Percentiles rank a stretch among this genome's conserved stretches.
phyloP scores from a whole-genome alignment of 2,113 vertebrate genomes.

The Pachypanchax playfairii region DNA sequence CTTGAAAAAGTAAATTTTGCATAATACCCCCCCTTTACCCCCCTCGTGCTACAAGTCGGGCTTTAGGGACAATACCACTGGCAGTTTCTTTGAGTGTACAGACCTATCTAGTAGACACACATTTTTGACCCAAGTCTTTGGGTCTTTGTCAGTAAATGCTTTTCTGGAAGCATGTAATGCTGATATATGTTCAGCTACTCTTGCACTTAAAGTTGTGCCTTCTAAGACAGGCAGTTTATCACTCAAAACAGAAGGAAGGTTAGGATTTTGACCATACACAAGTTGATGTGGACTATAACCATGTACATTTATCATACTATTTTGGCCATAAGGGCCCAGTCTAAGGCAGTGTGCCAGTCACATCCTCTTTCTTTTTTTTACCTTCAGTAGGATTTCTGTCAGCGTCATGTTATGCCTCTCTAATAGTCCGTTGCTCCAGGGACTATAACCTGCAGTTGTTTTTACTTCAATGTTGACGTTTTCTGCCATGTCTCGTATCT shows the following conservation, averaged over 20 bases:
- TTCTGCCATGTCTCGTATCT: conserved; percentile 16
- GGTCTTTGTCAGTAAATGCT: conserved; percentile 30
- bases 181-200: conserved; percentile 30
- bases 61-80: background rate
- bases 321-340: conserved; percentile 1
- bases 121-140: background rate
- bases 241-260: background rate
- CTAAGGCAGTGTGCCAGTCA: background rate
- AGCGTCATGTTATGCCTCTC: conserved; percentile 9
- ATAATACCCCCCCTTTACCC: no score
- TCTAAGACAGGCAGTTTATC: background rate
- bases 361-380: background rate
- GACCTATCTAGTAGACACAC: background rate
- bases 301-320: background rate
- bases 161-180: conserved; percentile 24
- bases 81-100: background rate
- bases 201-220: background rate
- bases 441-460: conserved; percentile 6
- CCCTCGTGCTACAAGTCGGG: background rate
- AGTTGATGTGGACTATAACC: background rate
- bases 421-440: background rate
- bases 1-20: no score
- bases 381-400: background rate
- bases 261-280: background rate
- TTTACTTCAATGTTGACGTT: background rate